phyloP scores from a whole-genome alignment of 1,140 invertebrate genomes.

The Drosophila cardini region DNA sequence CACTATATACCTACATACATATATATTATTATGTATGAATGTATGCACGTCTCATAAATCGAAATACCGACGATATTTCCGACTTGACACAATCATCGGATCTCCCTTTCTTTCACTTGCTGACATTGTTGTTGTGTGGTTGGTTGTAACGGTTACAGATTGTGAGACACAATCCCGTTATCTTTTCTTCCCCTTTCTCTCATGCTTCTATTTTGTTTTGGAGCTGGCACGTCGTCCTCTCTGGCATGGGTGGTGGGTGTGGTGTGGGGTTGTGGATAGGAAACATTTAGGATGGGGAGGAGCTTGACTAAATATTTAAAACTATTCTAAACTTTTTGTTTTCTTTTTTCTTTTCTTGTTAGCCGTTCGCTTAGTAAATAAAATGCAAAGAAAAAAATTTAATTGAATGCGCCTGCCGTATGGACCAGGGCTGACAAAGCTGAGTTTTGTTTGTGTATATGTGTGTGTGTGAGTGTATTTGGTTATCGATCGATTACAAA shows the following conservation, averaged over 20 bases:
- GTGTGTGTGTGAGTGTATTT: conserved; percentile 19
- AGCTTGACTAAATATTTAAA: conserved; percentile 70
- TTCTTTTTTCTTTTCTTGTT: neutral
- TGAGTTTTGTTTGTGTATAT: conserved; percentile 23
- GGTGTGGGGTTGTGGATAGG: neutral
- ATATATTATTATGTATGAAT: conserved; percentile 48
- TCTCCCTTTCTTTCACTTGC: conserved; percentile 4
- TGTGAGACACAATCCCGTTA: conserved; percentile 1
- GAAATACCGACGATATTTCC: conserved; percentile 16
- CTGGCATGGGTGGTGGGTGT: neutral
- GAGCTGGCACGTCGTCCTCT: conserved; percentile 7
- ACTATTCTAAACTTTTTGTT: conserved; percentile 57
- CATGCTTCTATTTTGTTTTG: conserved; percentile 5
- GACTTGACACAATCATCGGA: conserved; percentile 12
- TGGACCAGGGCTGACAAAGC: conserved; percentile 46
- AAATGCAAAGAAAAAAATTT: conserved; percentile 77
- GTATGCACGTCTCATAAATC: conserved; percentile 59
- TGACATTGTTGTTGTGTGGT: conserved; percentile 8
- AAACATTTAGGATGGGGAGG: conserved; percentile 29
- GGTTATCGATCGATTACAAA: too few species aligned
- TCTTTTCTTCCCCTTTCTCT: conserved; percentile 13
- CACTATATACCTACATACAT: conserved; percentile 51
- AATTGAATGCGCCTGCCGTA: conserved; percentile 37
- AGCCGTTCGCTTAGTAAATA: conserved; percentile 74
- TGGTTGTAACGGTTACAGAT: conserved; percentile 15